Conservation (phyloP, 2,797 vertebrate genomes). For the Coregonus ussuriensis region DNA sequence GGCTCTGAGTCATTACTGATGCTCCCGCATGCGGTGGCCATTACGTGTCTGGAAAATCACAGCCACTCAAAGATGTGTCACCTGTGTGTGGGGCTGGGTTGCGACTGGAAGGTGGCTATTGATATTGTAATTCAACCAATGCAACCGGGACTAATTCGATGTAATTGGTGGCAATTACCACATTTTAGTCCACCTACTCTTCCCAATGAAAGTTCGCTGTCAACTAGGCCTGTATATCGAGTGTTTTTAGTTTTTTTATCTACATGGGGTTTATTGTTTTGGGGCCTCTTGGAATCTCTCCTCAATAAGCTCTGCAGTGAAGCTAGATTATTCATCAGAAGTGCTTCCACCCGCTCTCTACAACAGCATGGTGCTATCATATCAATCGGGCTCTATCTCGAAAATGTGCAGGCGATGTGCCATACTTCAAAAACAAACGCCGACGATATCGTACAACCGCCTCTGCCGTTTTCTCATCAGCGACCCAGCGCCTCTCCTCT, state of each 20-base stretch:
- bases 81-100: constrained; percentile 44
- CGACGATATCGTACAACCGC: constrained; percentile 54
- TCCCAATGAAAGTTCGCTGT: background rate
- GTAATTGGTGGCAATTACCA: constrained; percentile 49
- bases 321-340: constrained; percentile 27
- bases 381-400: constrained; percentile 22
- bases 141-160: constrained; percentile 42
- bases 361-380: constrained; percentile 27
- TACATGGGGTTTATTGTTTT: constrained; percentile 17
- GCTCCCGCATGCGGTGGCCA: constrained; percentile 31
- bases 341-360: constrained; percentile 1
- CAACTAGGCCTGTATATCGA: background rate
- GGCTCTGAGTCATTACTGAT: constrained; percentile 58
- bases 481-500: constrained; percentile 27
- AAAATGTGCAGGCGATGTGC: constrained; percentile 29
- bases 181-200: background rate
- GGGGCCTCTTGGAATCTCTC: constrained; percentile 10
- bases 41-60: constrained; percentile 23
- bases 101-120: constrained; percentile 34
- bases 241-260: no score
- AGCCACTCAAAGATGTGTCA: constrained; percentile 50
- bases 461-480: constrained; percentile 64
- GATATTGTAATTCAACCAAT: constrained; percentile 44
- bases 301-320: background rate
- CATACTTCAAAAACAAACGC: constrained; percentile 23